phyloP scores from a whole-genome alignment of 2,888 invertebrate genomes.

The Eupithecia vulgata region DNA sequence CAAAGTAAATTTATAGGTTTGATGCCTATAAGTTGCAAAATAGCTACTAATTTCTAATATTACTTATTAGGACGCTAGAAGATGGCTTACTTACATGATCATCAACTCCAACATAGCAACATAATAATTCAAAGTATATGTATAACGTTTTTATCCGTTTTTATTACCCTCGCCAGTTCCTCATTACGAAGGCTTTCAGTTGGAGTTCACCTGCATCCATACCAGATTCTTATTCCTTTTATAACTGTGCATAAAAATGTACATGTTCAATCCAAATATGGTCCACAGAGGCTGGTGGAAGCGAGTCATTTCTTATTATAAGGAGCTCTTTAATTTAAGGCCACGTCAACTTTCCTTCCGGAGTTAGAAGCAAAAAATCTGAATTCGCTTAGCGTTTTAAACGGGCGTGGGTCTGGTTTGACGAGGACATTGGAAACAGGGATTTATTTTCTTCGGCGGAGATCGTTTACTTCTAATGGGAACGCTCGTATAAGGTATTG shows the following conservation, averaged over 20 bases:
- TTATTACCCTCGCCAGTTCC: constrained; percentile 46
- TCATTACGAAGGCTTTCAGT: constrained; percentile 52
- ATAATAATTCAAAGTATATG: constrained; percentile 12
- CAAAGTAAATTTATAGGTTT: no score
- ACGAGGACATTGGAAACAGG: constrained; percentile 27
- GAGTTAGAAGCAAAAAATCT: constrained; percentile 73
- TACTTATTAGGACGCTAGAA: background rate
- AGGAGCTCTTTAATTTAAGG: constrained; percentile 70
- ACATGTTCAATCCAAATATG: constrained; percentile 72
- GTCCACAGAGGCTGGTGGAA: constrained; percentile 62
- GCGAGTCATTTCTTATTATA: constrained; percentile 79
- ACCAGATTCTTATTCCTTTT: constrained; percentile 67
- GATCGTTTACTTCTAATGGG: constrained; percentile 30
- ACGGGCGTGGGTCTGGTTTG: constrained; percentile 33
- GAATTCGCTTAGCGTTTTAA: constrained; percentile 32
- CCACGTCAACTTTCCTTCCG: constrained; percentile 75
- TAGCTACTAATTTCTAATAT: no score
- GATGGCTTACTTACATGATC: background rate
- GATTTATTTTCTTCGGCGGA: constrained; percentile 31
- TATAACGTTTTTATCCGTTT: no score
- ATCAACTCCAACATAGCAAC: background rate
- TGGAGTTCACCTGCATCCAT: constrained; percentile 62
- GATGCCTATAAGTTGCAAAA: no score
- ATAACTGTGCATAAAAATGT: constrained; percentile 66
- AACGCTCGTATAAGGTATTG: constrained; percentile 16